Percentiles rank a stretch among this genome's conserved stretches.
Evolutionary conservation across 92 coral and sea anemone genomes (phyloP).

Genomic region (Epizoanthus stellaris): DNA sequence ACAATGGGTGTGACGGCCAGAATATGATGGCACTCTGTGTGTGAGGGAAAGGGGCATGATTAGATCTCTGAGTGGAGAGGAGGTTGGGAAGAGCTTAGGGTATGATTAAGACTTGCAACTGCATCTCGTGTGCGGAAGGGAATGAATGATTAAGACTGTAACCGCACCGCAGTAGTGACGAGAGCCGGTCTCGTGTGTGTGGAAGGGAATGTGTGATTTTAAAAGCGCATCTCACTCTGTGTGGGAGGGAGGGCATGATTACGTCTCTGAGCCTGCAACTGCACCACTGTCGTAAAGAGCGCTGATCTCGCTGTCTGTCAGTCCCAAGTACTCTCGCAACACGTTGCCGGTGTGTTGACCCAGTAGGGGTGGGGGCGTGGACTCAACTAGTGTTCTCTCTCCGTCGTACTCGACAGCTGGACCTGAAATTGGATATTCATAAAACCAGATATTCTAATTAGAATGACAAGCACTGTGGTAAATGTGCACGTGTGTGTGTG

Average conservation of each 20-base stretch:
- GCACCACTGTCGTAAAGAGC: constrained; percentile 52
- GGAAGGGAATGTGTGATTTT: too few species aligned
- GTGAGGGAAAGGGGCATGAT: too few species aligned
- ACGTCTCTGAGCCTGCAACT: constrained; percentile 47
- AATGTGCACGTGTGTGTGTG: background rate
- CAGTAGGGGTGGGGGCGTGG: constrained; percentile 79
- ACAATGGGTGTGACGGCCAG: too few species aligned
- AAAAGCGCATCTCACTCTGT: too few species aligned
- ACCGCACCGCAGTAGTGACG: too few species aligned
- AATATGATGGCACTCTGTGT: too few species aligned
- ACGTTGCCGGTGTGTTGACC: constrained; percentile 85
- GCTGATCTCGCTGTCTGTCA: constrained; percentile 51
- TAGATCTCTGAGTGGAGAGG: too few species aligned
- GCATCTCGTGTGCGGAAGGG: too few species aligned
- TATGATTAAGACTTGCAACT: too few species aligned
- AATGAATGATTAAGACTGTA: too few species aligned
- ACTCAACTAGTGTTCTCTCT: constrained; percentile 61
- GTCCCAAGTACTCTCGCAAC: constrained; percentile 67
- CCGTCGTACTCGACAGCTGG: constrained; percentile 91
- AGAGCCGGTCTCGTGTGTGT: too few species aligned
- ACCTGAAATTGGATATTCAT: constrained; percentile 46
- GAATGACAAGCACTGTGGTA: background rate
- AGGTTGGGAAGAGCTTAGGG: too few species aligned
- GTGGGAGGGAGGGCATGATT: background rate
- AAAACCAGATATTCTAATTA: constrained; percentile 3